Percentiles rank a stretch among this genome's conserved stretches.
These are phyloP conservation scores for Mythimna pallens DNA, from an alignment of 2,888 invertebrate species.

Conservation along the genomic window DNA sequence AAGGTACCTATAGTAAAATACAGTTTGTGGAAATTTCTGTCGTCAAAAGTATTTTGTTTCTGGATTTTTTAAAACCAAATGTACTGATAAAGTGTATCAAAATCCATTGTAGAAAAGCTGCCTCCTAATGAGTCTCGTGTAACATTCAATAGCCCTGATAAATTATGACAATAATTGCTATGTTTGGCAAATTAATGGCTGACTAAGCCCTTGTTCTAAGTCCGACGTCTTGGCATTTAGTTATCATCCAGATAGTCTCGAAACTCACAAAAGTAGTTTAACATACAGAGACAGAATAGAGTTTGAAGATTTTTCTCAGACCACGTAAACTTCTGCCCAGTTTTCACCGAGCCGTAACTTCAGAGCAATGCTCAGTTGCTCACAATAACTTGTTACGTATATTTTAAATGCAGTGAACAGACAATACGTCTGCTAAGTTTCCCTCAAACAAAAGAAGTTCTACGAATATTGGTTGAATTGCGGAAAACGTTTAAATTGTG, in stretches of 20 bases:
- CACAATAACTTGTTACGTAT: slow-evolving; percentile 14
- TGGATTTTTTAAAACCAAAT: background rate
- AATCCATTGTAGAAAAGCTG: background rate
- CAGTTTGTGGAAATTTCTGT: slow-evolving; percentile 23
- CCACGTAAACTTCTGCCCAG: background rate
- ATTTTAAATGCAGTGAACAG: slow-evolving; percentile 39
- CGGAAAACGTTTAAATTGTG: slow-evolving; percentile 34
- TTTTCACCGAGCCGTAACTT: slow-evolving; percentile 11
- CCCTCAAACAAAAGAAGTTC: slow-evolving; percentile 38
- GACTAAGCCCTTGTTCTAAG: background rate
- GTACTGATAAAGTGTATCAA: background rate
- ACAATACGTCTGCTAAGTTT: slow-evolving; percentile 54
- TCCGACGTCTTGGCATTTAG: background rate
- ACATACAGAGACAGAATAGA: background rate
- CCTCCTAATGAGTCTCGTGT: background rate
- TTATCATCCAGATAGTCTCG: no score
- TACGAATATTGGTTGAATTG: slow-evolving; percentile 38
- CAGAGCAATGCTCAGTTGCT: background rate
- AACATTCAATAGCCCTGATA: background rate
- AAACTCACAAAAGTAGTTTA: background rate
- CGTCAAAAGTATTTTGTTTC: slow-evolving; percentile 1
- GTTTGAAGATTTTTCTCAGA: background rate
- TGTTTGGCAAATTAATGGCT: background rate
- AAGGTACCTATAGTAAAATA: slow-evolving; percentile 13
- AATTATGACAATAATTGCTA: background rate